Evolutionary conservation across 2,797 vertebrate species (phyloP).

Genomic region (Tragopan temminckii): DNA sequence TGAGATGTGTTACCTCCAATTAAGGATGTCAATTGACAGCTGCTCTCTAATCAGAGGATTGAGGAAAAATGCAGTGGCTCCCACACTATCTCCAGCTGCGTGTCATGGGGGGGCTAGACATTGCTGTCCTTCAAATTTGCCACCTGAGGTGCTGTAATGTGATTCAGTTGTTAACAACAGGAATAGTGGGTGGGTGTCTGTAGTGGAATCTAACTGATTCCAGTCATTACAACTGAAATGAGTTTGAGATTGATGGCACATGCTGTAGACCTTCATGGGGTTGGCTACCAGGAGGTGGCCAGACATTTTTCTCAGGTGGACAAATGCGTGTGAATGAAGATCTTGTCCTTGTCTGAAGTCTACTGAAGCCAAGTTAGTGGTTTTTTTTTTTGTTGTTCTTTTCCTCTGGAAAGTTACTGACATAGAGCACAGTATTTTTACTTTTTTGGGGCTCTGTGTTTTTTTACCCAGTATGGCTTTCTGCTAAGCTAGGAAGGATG

Average conservation of each 20-base stretch:
- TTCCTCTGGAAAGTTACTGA: neutral
- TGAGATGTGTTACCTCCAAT: slow-evolving; percentile 10
- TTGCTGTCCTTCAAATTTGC: neutral
- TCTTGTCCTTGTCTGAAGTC: neutral
- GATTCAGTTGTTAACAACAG: neutral
- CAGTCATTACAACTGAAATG: fast-evolving
- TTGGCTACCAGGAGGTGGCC: neutral
- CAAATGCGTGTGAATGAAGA: neutral
- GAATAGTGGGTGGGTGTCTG: fast-evolving
- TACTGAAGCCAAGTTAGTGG: neutral
- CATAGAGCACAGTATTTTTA: neutral
- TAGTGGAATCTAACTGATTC: neutral
- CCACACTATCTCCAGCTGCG: neutral
- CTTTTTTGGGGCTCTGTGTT: neutral
- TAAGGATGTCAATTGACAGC: slow-evolving; percentile 7
- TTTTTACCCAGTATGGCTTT: neutral
- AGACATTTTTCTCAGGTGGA: neutral
- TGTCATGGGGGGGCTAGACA: neutral
- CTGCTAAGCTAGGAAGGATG: neutral
- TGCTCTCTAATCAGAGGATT: neutral
- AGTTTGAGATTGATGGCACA: neutral
- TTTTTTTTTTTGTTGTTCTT: neutral
- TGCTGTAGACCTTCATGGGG: neutral
- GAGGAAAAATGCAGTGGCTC: neutral
- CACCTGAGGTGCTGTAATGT: neutral